These are phyloP conservation scores for Tupaia tana DNA, from an alignment of 2,113 vertebrate species.

Conservation along the genomic window DNA sequence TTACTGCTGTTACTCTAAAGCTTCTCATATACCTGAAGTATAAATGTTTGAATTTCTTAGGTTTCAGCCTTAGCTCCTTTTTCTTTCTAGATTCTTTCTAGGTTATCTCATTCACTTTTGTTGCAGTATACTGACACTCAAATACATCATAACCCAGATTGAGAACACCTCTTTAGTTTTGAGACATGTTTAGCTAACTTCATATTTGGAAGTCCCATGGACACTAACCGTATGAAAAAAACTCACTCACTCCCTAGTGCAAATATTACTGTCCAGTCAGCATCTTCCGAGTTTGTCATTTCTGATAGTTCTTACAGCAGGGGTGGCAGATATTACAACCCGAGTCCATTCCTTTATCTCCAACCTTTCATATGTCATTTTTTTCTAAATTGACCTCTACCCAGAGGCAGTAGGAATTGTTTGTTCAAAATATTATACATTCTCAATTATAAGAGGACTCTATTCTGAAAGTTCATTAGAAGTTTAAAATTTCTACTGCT, in stretches of 20 bases:
- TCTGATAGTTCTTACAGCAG: neutral
- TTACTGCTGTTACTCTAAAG: neutral
- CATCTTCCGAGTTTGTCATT: neutral
- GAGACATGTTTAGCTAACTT: neutral
- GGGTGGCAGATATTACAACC: neutral
- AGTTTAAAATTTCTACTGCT: neutral
- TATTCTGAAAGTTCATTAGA: neutral
- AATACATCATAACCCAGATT: neutral
- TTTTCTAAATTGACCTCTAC: neutral
- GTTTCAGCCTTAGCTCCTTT: neutral
- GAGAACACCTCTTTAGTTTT: neutral
- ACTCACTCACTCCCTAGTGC: accelerated
- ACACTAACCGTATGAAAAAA: neutral
- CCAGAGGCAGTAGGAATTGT: neutral
- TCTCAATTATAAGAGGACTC: neutral
- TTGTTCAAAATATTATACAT: neutral
- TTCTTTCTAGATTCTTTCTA: neutral
- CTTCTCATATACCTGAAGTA: neutral
- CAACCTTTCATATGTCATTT: neutral
- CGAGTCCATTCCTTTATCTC: neutral
- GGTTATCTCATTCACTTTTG: neutral
- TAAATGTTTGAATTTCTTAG: neutral
- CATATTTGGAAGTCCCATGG: neutral
- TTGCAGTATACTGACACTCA: neutral
- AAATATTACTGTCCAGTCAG: too few relatives aligned